Evolutionary conservation across 2,113 vertebrate genomes (phyloP), one percentile per base, ranked within the genome.

Genomic region (Oryzias javanicus): DNA sequence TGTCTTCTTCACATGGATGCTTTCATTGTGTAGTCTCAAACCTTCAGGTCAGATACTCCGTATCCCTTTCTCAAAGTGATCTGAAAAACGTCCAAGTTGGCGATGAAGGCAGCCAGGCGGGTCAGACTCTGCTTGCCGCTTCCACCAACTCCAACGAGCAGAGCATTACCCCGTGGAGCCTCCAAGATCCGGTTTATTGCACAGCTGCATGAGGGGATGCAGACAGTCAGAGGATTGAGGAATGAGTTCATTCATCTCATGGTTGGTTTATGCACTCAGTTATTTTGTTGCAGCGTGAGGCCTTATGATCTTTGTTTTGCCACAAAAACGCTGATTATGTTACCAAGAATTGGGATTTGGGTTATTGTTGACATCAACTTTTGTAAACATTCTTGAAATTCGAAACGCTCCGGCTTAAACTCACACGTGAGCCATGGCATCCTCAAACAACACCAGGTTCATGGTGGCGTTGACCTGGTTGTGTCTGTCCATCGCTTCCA

Each of bases 101-200:
- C 92, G 72, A 98, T 94, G 88, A 95, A 99, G 40, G 97, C 97
- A 0, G 97, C 97, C 52, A 99, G 88, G n/a, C 95, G 91, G 12
- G 97, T 95, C 84, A 99, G 89, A 69, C 97, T 98, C 90, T 97
- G 97, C 83, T 98, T 99, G 16, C 97, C 97, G 0, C 94, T 97
- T 4, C 97, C 97, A 0, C 95, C 97, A 17, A 98, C 95, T 0
- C 97, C 96, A 0, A 99, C 91, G 74, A 99, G 90, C 61, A 99
- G 89, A 1, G 92, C 94, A 0, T 98, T 95, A 0, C 97, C 96
- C 58, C 92, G 74, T 0, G 96, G 96, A 64, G 91, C 94, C 91
- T 94, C 92, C 89, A 98, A 85, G 85, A 98, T 92, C 49, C 96
- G 94, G 86, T 81, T 97, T 88, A 98, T 95, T 45, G 90, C 94